Evolutionary conservation across 2,888 invertebrate genomes (phyloP).

Genomic region (Epicampocera succincta): DNA sequence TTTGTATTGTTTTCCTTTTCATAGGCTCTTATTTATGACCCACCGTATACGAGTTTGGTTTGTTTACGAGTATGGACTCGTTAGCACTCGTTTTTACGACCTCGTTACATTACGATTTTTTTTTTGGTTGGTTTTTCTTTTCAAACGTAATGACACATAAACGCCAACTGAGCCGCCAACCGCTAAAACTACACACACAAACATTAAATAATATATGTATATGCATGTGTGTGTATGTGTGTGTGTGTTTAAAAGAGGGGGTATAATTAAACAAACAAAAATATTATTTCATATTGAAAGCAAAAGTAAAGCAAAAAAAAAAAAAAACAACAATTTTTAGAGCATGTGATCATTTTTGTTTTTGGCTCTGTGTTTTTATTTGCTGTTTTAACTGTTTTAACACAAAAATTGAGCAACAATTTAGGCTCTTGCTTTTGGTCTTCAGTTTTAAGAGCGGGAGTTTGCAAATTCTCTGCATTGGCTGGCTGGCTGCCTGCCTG

Average conservation of each 20-base stretch:
- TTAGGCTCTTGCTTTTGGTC: conserved; percentile 2
- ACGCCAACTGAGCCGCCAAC: conserved; percentile 53
- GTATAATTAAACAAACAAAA: neutral
- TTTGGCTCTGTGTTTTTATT: neutral
- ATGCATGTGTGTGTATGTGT: no score
- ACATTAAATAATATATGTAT: conserved; percentile 5
- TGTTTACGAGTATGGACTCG: conserved; percentile 51
- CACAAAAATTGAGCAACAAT: conserved; percentile 48
- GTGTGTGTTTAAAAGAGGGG: no score
- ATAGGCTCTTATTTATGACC: neutral
- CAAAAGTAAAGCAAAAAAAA: conserved; percentile 78
- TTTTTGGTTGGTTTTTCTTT: conserved; percentile 17
- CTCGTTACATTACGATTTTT: conserved; percentile 62
- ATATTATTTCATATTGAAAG: conserved; percentile 81
- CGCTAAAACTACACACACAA: conserved; percentile 6
- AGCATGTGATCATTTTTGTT: conserved; percentile 66
- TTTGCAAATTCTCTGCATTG: conserved; percentile 11
- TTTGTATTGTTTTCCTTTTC: neutral
- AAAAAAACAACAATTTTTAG: conserved; percentile 53
- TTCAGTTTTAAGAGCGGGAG: conserved; percentile 16
- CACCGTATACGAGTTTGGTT: neutral
- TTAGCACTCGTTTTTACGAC: conserved; percentile 69
- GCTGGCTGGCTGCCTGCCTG: no score
- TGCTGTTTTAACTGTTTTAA: conserved; percentile 15
- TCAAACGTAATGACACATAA: conserved; percentile 65